These are phyloP conservation scores for Creontiades dilutus DNA, from an alignment of 2,888 invertebrate species.

Conservation along the genomic window DNA sequence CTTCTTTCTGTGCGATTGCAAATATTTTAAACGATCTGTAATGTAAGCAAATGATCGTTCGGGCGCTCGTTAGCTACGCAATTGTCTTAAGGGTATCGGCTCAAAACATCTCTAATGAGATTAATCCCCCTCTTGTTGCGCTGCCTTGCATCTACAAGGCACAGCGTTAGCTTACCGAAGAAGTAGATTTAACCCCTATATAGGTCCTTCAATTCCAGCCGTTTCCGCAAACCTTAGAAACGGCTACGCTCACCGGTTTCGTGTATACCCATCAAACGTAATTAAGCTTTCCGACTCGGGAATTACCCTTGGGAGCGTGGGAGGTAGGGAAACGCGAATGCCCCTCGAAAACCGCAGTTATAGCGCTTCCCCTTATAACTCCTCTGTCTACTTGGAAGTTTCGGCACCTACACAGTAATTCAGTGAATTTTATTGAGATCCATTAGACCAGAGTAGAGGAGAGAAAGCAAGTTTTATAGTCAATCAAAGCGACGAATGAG, in stretches of 20 bases:
- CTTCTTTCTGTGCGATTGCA: too few species aligned
- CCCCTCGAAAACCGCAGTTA: neutral
- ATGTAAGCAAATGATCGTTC: too few species aligned
- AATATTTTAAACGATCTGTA: too few species aligned
- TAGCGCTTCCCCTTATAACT: slow-evolving; percentile 21
- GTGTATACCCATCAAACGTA: slow-evolving; percentile 65
- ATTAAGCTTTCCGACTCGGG: slow-evolving; percentile 60
- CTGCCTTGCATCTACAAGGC: neutral
- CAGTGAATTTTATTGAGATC: slow-evolving; percentile 26
- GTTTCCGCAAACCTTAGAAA: neutral
- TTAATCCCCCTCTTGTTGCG: neutral
- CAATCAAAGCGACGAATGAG: slow-evolving; percentile 39
- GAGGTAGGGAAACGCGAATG: neutral
- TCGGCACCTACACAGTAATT: slow-evolving; percentile 27
- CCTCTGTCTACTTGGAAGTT: slow-evolving; percentile 28
- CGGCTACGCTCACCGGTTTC: slow-evolving; percentile 29
- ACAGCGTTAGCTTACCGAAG: neutral
- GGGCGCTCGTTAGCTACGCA: too few species aligned
- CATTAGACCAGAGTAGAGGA: neutral
- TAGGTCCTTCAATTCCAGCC: slow-evolving; percentile 6
- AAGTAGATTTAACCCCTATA: neutral
- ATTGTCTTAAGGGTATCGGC: neutral
- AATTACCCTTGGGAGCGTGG: slow-evolving; percentile 60
- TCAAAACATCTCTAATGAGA: neutral
- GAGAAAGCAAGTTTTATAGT: neutral